Evolutionary conservation across 2,113 vertebrate species (phyloP).

Genomic region (Toxostoma redivivum): DNA sequence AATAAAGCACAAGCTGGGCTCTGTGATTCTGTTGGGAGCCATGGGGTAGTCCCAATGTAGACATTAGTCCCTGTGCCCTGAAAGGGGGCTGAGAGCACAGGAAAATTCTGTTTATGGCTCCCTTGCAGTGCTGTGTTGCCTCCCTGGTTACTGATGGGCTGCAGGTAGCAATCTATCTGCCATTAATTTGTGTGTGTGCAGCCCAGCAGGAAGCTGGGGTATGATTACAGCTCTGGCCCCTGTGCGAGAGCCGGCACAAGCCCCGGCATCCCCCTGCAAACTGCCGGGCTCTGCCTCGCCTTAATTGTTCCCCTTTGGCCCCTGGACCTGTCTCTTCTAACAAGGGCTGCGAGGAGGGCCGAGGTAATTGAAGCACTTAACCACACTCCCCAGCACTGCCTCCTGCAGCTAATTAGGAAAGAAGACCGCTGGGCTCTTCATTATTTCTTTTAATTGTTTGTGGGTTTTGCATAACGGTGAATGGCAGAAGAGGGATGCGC

Average conservation of each 20-base stretch:
- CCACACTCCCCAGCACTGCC: conserved; percentile 52
- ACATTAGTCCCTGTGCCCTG: neutral
- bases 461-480: conserved; percentile 65
- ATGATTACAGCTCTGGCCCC: conserved; percentile 15
- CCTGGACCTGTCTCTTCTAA: conserved; percentile 58
- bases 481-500: conserved; percentile 48
- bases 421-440: conserved; percentile 59
- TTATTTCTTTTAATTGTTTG: conserved; percentile 76
- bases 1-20: neutral
- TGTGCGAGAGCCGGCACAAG: neutral
- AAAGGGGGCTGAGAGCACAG: neutral
- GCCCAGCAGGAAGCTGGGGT: conserved; percentile 22
- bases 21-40: neutral
- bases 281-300: conserved; percentile 13
- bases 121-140: neutral
- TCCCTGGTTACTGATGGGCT: neutral
- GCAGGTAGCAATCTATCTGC: conserved; percentile 24
- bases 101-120: neutral
- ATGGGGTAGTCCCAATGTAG: neutral
- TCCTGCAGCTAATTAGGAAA: conserved; percentile 72
- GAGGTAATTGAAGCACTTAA: conserved; percentile 66
- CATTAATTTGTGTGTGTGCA: neutral
- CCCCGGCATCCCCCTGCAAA: neutral
- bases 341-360: conserved; percentile 46
- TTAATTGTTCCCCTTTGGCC: conserved; percentile 72